Evolutionary conservation across 2,888 invertebrate species (phyloP).

Genomic region (Tupiocoris notatus): DNA sequence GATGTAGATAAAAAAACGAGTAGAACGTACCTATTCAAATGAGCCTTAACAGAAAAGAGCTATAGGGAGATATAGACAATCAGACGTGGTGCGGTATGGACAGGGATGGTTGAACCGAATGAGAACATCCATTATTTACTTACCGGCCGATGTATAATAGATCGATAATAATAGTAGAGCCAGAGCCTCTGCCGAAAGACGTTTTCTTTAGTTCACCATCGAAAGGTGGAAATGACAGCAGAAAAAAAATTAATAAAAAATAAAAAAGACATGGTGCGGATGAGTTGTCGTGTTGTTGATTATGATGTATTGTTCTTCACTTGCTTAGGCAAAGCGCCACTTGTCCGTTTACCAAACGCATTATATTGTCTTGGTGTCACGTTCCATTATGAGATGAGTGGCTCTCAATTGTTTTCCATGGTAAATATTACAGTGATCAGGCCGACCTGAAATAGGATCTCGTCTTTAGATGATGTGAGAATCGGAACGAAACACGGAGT

Average conservation of each 20-base stretch:
- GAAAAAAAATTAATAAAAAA: not conserved
- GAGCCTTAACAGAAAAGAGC: not conserved
- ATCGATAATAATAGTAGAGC: slow-evolving; percentile 24
- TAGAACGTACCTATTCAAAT: slow-evolving; percentile 13
- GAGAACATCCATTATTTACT: slow-evolving; percentile 33
- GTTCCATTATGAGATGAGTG: not conserved
- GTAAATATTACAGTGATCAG: not conserved
- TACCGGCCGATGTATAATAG: slow-evolving; percentile 27
- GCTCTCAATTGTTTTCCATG: not conserved
- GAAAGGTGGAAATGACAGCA: not conserved
- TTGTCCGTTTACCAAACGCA: not conserved
- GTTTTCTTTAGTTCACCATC: not conserved
- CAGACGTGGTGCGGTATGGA: slow-evolving; percentile 15
- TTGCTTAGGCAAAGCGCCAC: not conserved
- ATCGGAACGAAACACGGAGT: not conserved
- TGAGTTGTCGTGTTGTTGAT: not conserved
- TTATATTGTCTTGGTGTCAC: too few relatives aligned
- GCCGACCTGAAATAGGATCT: not conserved
- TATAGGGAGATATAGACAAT: slow-evolving; percentile 21
- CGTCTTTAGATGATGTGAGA: not conserved
- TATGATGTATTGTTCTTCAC: not conserved
- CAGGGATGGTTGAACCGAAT: not conserved
- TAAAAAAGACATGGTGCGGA: too few relatives aligned
- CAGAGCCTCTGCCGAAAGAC: not conserved
- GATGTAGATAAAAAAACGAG: not conserved